Conservation (phyloP, 2,888 invertebrate species). For the Pollenia griseotomentosa region DNA sequence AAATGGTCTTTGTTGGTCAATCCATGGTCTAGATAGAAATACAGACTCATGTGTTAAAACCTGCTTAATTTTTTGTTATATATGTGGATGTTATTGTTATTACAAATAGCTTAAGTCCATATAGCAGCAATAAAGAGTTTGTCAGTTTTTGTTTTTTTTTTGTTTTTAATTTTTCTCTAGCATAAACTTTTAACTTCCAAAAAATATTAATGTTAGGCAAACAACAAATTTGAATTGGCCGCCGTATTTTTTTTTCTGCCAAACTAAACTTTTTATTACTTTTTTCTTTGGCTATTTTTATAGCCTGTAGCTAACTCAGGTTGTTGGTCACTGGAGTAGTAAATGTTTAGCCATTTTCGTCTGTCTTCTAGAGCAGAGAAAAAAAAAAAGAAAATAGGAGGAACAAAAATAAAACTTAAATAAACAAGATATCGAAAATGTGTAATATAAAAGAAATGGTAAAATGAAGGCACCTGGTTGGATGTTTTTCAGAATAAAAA, state of each 20-base stretch:
- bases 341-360: conserved; percentile 65
- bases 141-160: neutral
- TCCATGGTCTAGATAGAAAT: conserved; percentile 30
- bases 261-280: conserved; percentile 40
- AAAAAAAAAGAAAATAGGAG: conserved; percentile 30
- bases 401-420: conserved; percentile 30
- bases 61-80: conserved; percentile 61
- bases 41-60: conserved; percentile 66
- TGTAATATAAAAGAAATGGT: conserved; percentile 25
- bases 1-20: conserved; percentile 40
- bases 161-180: conserved; percentile 10
- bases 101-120: conserved; percentile 50
- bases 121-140: conserved; percentile 56
- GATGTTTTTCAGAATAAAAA: neutral
- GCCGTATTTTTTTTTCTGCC: conserved; percentile 62
- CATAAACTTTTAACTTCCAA: conserved; percentile 65
- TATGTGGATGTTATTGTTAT: conserved; percentile 21
- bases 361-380: conserved; percentile 19
- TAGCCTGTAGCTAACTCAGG: conserved; percentile 68
- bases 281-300: conserved; percentile 44
- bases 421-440: conserved; percentile 60
- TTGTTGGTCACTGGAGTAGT: conserved; percentile 74
- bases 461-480: neutral
- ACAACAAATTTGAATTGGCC: conserved; percentile 73
- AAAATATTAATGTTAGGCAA: conserved; percentile 69